Evolutionary conservation across 2,888 invertebrate genomes (phyloP), one percentile per base, ranked within the genome.

Genomic region (Pachydiplax longipennis): DNA sequence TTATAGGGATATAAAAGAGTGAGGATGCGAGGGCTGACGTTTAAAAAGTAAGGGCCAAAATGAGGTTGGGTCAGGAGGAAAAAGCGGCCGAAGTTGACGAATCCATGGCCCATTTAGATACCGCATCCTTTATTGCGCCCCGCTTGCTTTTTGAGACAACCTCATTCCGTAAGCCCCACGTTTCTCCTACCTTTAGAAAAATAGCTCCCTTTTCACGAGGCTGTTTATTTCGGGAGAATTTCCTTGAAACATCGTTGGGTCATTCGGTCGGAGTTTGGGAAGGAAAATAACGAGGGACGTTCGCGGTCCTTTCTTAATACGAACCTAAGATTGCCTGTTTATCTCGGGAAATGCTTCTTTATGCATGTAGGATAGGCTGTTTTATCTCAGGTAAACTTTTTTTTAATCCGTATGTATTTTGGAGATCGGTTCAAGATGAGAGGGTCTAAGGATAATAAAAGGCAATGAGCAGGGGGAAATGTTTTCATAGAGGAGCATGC

Each of bases 21-120:
- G 53, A 18, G 18, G 18, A n/a, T n/a, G 53, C 13, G 53, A 18
- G 73, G 25, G 0, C 25, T 10, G 31, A 4, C 13, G 25, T 12
- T 13, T 3, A 25, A 31, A 25, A 31, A 31, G 13, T 1, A 1
- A 31, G 25, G 25, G 61, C 73, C 2, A 31, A 35, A 44, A 58
- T 13, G 35, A 37, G 90, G 44, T 22, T 40, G 81, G 81, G 53
- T 13, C n/a, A 10, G 25, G 80, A 6, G n/a, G 35, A 80, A 81
- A 53, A 35, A 82, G 81, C 18, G 81, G 82, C n/a, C 81, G 82
- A n/a, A 53, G 37, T 22, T 58, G 31, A 80, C 90, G 80, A 90
- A n/a, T 80, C 53, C 73, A 15, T 13, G 31, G 40, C 35, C 53
- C 48, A 44, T 44, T 61, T 61, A 65, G 40, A 25, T 35, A 35